Evolutionary conservation across 2,888 invertebrate genomes (phyloP), one percentile per base, ranked within the genome.

Genomic region (Netelia inedita): DNA sequence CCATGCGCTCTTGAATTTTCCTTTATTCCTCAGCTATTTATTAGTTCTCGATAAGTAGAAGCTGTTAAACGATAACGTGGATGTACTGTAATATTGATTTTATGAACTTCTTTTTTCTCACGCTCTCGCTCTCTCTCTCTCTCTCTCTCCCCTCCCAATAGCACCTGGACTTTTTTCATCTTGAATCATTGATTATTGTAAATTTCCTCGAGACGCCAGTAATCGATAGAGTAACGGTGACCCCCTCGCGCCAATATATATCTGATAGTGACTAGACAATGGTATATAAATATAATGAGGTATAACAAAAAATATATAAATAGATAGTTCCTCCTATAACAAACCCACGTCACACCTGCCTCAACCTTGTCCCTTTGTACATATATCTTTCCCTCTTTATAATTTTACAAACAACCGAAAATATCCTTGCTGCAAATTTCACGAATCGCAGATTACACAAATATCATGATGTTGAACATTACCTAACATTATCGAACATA

Each of bases 11-110:
- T 19, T 63, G n/a, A 28, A 19, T 43, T 28, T 19, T 68, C 28
- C 43, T 73, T 28, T 73, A 28, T 19, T 10, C 19, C 19, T n/a
- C 19, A 46, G 57, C 53, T 50, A 35, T 50, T 19, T 14, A 66
- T 79, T 72, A 76, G 35, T 82, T 55, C 59, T 21, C 68, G 50
- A 61, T 81, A 81, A 68, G 11, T 50, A 28, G 21, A 46, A 23
- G 19, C 19, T 14, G 9, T 59, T 43, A 1, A 43, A 11, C 57
- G 23, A 43, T 43, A 2, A 71, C 55, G 43, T 19, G 59, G 6
- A 21, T n/a, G n/a, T 55, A 35, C 35, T 35, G 5, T 35, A 35
- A 35, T 35, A 35, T 35, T 35, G 6, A 35, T 35, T 35, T 35
- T 35, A 35, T 0, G 35, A 35, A 35, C 35, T 3, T 35, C 6